Evolutionary conservation across 1,140 invertebrate species (phyloP).

Genomic region (Ceratoteleas bidentatus): DNA sequence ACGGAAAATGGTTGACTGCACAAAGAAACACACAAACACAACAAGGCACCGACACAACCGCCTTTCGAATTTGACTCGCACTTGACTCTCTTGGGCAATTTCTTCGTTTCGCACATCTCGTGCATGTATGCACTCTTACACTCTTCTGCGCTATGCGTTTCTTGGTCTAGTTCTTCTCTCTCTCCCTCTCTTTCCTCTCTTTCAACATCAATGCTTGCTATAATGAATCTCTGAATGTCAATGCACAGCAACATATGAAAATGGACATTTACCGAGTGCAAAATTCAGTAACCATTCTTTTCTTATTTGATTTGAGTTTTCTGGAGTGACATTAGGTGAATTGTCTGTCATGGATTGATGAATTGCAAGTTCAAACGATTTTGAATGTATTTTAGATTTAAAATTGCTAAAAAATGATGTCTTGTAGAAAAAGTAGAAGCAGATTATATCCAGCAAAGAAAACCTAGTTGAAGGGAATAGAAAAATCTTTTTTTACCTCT

Average conservation of each 20-base stretch:
- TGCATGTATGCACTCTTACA: constrained; percentile 9
- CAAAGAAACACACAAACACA: constrained; percentile 8
- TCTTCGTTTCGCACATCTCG: background rate
- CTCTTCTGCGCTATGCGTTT: constrained; percentile 2
- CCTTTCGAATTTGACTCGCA: background rate
- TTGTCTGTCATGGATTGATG: no score
- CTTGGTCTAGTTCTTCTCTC: constrained; percentile 13
- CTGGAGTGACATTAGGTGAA: background rate
- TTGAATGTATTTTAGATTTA: no score
- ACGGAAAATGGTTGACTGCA: background rate
- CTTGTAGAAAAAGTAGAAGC: no score
- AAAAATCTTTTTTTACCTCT: no score
- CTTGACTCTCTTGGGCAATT: constrained; percentile 2
- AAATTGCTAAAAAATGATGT: no score
- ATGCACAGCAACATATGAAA: constrained; percentile 57
- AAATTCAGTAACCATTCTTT: background rate
- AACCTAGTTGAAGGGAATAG: no score
- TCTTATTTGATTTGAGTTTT: background rate
- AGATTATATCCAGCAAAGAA: no score
- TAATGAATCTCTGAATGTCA: constrained; percentile 25
- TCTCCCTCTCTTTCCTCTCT: constrained; percentile 49
- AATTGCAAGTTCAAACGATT: no score
- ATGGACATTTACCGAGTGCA: constrained; percentile 53
- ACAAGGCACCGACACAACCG: background rate
- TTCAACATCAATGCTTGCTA: constrained; percentile 68